Conservation (phyloP, 2,888 invertebrate genomes). For the Helleia helle region DNA sequence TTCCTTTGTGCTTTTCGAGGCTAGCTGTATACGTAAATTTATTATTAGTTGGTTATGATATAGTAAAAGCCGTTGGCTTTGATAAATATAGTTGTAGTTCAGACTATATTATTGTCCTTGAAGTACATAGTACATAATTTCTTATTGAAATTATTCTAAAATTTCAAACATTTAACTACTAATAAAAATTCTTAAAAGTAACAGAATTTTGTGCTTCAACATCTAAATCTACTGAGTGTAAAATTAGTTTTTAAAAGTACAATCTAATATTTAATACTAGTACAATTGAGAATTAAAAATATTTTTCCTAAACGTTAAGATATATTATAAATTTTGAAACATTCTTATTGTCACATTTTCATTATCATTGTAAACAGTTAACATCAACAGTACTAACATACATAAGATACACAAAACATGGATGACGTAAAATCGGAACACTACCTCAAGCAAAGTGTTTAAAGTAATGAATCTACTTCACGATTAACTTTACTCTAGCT, state of each 20-base stretch:
- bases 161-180: conserved; percentile 34
- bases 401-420: not conserved
- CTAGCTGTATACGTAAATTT: too few species aligned
- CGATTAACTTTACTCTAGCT: too few species aligned
- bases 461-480: too few species aligned
- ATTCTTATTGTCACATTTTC: conserved; percentile 7
- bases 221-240: conserved; percentile 61
- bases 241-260: conserved; percentile 37
- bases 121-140: conserved; percentile 10
- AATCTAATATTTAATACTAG: conserved; percentile 27
- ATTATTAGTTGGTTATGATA: too few species aligned
- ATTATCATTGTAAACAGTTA: conserved; percentile 3
- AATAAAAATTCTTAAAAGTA: conserved; percentile 39
- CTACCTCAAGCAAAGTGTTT: too few species aligned
- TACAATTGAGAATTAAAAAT: not conserved
- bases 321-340: not conserved
- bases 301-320: conserved; percentile 1
- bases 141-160: conserved; percentile 23
- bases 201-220: conserved; percentile 62
- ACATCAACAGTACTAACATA: not conserved
- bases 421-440: conserved; percentile 6
- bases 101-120: not conserved
- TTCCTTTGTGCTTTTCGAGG: too few species aligned
- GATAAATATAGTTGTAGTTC: too few species aligned
- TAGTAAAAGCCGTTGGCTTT: too few species aligned